Base-by-base conservation (phyloP, 2,888 invertebrate genomes). In the Andrena marginata region DNA sequence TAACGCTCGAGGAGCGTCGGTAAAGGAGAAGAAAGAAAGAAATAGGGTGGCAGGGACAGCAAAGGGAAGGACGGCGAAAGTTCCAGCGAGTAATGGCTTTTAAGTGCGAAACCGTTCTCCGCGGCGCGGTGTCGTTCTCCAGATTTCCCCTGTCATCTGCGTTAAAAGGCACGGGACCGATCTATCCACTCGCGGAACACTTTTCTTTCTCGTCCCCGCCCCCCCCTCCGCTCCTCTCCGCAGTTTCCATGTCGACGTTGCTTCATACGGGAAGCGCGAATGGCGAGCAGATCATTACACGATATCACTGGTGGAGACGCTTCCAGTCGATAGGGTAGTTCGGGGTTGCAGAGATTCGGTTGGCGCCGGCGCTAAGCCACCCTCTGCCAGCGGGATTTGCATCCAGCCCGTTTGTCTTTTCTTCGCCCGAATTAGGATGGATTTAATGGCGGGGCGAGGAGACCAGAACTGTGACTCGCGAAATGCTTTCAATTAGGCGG, bases 51-150 rank as follows among this genome's bases (percentile, higher is more conserved):
- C 48, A 54, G 76, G 54, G 63, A 72, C 72, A 77, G 49, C 35
- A 68, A 71, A 82, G 75, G 72, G 71, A 76, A 82, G 78, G 48
- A 67, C 63, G 72, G n/a, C 74, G 75, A 83, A 80, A 74, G 79
- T 83, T 77, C 64, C 82, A 62, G 77, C 70, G 78, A 75, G 82
- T 87, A 87, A 87, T 84, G 85, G 84, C 80, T 87, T 85, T 87
- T 80, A 87, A 85, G 85, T 80, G 76, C 65, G 78, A 84, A 82
- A 85, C 80, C 84, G 85, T 80, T 84, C 86, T 80, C 77, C 67
- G 29, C 42, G 68, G 2, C 70, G 72, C 60, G 26, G 75, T 78
- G 76, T 71, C 85, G 84, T 80, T 81, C 78, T 62, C 76, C 59
- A 76, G 79, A 72, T 80, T 76, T 77, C 84, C 56, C 72, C 69